Evolutionary conservation across 2,113 vertebrate genomes (phyloP).

Genomic region (Malaclemys terrapin): DNA sequence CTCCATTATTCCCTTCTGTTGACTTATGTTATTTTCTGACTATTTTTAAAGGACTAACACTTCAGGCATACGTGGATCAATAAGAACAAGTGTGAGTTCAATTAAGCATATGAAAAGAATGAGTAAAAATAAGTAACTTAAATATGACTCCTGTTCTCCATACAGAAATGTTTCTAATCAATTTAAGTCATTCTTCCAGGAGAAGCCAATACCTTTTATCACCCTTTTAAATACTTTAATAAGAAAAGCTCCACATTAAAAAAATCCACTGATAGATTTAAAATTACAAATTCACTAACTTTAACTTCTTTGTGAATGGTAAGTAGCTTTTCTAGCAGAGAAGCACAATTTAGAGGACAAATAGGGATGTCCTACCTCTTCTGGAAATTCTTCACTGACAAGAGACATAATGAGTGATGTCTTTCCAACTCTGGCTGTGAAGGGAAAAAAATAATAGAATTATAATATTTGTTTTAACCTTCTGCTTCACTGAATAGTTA

Average conservation of each 20-base stretch:
- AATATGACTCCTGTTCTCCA: neutral
- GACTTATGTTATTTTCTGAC: neutral
- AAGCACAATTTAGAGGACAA: slow-evolving; percentile 41
- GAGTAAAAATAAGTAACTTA: neutral
- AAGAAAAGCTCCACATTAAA: neutral
- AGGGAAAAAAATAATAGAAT: slow-evolving; percentile 69
- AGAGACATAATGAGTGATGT: slow-evolving; percentile 98
- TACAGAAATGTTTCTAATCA: neutral
- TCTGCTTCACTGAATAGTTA: neutral
- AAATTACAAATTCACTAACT: neutral
- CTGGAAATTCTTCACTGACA: slow-evolving; percentile 99
- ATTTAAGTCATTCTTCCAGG: neutral
- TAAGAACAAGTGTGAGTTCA: neutral
- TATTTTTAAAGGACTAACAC: neutral
- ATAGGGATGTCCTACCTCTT: slow-evolving; percentile 87
- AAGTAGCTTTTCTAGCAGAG: neutral
- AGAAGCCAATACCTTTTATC: neutral
- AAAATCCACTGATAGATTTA: neutral
- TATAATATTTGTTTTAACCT: slow-evolving; percentile 10
- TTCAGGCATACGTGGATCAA: neutral
- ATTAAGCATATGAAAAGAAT: neutral
- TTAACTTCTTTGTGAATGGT: neutral
- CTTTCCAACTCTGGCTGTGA: slow-evolving; percentile 97
- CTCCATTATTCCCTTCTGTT: neutral
- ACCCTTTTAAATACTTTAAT: neutral